Evolutionary conservation across 2,113 vertebrate species (phyloP).

Genomic region (Pelodiscus sinensis): DNA sequence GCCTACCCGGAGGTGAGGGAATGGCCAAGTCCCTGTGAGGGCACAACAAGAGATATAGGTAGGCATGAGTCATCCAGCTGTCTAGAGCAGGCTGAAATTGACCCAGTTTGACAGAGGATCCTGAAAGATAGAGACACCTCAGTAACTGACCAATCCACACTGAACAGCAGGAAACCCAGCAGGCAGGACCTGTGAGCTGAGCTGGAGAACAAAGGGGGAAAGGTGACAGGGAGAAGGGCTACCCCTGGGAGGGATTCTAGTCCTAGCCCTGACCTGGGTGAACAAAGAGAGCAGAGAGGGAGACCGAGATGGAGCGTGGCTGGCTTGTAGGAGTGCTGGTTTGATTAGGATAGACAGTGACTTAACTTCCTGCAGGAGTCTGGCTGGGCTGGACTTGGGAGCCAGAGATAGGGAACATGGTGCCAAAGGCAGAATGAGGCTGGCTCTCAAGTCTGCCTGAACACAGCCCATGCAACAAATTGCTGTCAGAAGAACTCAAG

Average conservation of each 20-base stretch:
- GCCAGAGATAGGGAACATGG: neutral
- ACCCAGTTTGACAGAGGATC: neutral
- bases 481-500: neutral
- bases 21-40: neutral
- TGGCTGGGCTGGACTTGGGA: neutral
- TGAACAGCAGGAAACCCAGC: neutral
- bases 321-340: neutral
- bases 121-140: neutral
- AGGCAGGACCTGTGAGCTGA: neutral
- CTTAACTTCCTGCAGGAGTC: neutral
- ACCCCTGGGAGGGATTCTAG: neutral
- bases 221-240: neutral
- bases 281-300: neutral
- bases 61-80: neutral
- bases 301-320: neutral
- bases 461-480: neutral
- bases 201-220: neutral
- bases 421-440: neutral
- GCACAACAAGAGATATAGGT: neutral
- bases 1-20: neutral
- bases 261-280: neutral
- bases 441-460: neutral
- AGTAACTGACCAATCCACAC: neutral
- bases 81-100: neutral
- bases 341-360: neutral